phyloP scores from a whole-genome alignment of 2,113 vertebrate species.

The Larimichthys polyactis region DNA sequence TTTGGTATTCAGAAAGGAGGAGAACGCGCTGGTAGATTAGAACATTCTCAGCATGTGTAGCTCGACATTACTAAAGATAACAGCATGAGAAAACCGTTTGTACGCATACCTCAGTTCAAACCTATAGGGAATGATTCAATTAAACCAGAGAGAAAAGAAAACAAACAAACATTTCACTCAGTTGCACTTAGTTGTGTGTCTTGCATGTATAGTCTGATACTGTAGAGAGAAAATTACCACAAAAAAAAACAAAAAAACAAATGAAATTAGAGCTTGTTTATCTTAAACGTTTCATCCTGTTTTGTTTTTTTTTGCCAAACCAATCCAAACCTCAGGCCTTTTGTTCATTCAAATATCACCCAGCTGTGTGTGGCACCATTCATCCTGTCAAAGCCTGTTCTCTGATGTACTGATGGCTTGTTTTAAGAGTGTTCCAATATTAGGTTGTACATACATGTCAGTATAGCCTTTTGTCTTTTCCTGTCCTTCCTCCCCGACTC shows the following conservation, averaged over 20 bases:
- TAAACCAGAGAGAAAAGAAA: constrained; percentile 82
- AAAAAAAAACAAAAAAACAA: constrained; percentile 77
- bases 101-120: constrained; percentile 97
- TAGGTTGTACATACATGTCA: constrained; percentile 95
- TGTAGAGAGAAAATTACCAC: constrained; percentile 88
- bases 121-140: constrained; percentile 95
- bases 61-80: constrained; percentile 96
- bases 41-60: constrained; percentile 97
- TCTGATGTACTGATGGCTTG: constrained; percentile 85
- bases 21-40: constrained; percentile 91
- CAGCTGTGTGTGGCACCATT: constrained; percentile 72
- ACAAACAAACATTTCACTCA: constrained; percentile 93
- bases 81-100: constrained; percentile 97
- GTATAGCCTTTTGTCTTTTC: constrained; percentile 86
- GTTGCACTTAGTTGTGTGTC: constrained; percentile 96
- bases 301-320: constrained; percentile 81
- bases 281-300: constrained; percentile 88
- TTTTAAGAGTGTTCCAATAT: constrained; percentile 86
- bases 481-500: constrained; percentile 68
- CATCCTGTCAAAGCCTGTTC: constrained; percentile 81
- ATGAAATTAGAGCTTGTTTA: constrained; percentile 87
- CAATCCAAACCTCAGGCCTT: constrained; percentile 96
- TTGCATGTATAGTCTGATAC: constrained; percentile 98
- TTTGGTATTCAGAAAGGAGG: constrained; percentile 87
- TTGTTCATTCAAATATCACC: constrained; percentile 86